These are phyloP conservation scores for Candidula unifasciata DNA, from an alignment of 2,888 invertebrate genomes.

Conservation along the genomic window DNA sequence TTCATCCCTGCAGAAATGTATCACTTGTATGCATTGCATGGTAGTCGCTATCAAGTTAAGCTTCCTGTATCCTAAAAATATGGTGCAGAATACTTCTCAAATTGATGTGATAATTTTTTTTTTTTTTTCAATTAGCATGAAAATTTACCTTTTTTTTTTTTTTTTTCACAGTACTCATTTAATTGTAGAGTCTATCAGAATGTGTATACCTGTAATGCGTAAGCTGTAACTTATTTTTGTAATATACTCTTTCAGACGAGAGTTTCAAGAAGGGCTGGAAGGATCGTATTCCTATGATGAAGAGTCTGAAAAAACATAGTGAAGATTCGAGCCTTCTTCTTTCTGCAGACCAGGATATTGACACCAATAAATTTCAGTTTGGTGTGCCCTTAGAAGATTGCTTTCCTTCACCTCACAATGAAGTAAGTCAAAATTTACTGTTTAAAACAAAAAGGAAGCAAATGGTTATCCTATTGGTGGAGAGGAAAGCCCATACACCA, in stretches of 20 bases:
- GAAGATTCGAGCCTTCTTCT: constrained; percentile 65
- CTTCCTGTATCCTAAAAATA: too few relatives aligned
- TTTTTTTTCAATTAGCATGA: not conserved
- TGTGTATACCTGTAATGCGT: not conserved
- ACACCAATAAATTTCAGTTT: constrained; percentile 81
- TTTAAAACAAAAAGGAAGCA: too few relatives aligned
- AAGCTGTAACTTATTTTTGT: not conserved
- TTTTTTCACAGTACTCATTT: not conserved
- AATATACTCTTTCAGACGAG: constrained; percentile 46
- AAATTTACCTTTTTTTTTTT: not conserved
- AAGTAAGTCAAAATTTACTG: constrained; percentile 71
- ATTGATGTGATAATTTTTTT: not conserved
- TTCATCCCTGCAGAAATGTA: too few relatives aligned
- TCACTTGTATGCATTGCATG: too few relatives aligned
- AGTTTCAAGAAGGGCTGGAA: constrained; percentile 86
- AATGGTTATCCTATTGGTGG: too few relatives aligned
- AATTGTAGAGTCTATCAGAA: not conserved
- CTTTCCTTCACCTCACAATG: constrained; percentile 81
- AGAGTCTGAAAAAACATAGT: constrained; percentile 67
- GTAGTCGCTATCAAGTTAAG: too few relatives aligned
- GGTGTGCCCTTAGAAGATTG: constrained; percentile 92
- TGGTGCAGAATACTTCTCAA: too few relatives aligned
- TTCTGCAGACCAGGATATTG: constrained; percentile 59
- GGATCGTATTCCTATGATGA: constrained; percentile 84
- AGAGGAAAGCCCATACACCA: too few relatives aligned